phyloP scores from a whole-genome alignment of 2,888 invertebrate genomes.

The Petrolisthes manimaculis region DNA sequence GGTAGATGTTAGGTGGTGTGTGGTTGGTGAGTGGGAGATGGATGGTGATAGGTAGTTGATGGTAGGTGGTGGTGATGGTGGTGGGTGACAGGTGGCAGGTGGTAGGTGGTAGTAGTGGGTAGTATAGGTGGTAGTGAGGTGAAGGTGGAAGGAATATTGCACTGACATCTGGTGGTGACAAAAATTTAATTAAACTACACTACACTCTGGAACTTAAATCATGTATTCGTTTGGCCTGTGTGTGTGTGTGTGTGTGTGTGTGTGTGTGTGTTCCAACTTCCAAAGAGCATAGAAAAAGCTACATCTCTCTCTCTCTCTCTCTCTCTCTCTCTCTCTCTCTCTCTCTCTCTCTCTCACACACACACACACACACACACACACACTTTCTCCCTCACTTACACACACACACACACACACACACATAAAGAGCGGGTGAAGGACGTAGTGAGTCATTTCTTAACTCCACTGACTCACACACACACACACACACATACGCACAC shows the following conservation, averaged over 20 bases:
- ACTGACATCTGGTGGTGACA: no score
- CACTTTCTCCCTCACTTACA: neutral
- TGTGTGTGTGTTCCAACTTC: neutral
- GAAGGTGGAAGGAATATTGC: no score
- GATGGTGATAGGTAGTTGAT: no score
- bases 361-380: slow-evolving; percentile 14
- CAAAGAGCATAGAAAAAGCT: neutral
- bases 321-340: neutral
- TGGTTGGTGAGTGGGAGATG: no score
- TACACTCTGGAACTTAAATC: no score
- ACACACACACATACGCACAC: slow-evolving; percentile 27
- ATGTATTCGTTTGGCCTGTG: neutral
- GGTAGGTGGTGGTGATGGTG: no score
- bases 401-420: slow-evolving; percentile 7
- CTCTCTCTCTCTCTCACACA: neutral
- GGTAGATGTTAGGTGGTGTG: no score
- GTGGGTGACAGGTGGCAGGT: no score
- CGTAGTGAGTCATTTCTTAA: neutral
- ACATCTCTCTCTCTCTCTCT: neutral
- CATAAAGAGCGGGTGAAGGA: neutral
- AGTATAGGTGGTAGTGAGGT: no score
- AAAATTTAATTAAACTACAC: no score
- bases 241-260: slow-evolving; percentile 1
- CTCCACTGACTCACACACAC: slow-evolving; percentile 27
- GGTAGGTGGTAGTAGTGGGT: no score